Base-by-base conservation (phyloP, 2,113 vertebrate species). In the Pseudopipra pipra region DNA sequence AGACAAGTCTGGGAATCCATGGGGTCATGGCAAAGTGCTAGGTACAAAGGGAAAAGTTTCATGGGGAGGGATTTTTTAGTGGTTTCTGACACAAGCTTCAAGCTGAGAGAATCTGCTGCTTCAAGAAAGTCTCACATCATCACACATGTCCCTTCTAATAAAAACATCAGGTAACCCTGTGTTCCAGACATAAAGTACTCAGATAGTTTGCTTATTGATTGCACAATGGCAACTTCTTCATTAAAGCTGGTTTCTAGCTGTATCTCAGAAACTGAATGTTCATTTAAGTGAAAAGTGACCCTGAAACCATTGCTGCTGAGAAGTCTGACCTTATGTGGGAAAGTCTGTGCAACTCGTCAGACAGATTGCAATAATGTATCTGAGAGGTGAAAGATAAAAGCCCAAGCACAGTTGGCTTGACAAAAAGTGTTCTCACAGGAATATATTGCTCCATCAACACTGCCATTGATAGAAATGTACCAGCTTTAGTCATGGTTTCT, bases 211-310 rank as follows among this genome's bases (percentile, higher is more conserved):
- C 46, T 80, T 94, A 90, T 75, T 81, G 72, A 74, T 85, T 27
- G n/a, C 52, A 61, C 79, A 84, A 92, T 22, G 43, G 79, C 39
- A 74, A 88, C 67, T 41, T 85, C 76, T 88, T 89, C 80, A 88
- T 88, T 90, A 90, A 86, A 90, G 61, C 16, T 71, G 17, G 7
- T 87, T 94, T 95, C 47, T 80, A 67, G 33, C 30, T 85, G 22
- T n/a, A 75, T 46, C 89, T 89, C 70, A 85, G 81, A 93, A 92
- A 67, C 16, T 10, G 51, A 76, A 91, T 70, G 58, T 43, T 91
- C 87, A 79, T 82, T 91, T 94, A 58, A 82, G 66, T 58, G 55
- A 58, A 96, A 82, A 91, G 62, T 85, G 74, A 89, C 74, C 52
- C 71, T 73, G n/a, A 93, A 93, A 87, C 21, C 47, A 66, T 39